Evolutionary conservation across 2,888 invertebrate species (phyloP).

Genomic region (Strigamia transsilvanica): DNA sequence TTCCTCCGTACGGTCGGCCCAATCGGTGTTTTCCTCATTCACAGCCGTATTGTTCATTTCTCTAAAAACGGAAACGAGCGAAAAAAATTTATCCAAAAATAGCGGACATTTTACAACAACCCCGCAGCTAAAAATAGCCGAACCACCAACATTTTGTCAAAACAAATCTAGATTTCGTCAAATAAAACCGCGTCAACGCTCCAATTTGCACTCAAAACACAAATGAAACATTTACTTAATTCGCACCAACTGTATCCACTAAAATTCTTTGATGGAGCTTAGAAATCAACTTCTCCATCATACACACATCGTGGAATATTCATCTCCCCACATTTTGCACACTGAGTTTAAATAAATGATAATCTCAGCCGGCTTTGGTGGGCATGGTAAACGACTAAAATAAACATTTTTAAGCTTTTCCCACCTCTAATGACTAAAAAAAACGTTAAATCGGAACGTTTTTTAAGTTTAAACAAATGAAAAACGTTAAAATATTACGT

Average conservation of each 20-base stretch:
- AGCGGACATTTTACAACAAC: neutral
- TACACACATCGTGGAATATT: slow-evolving; percentile 50
- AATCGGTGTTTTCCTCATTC: slow-evolving; percentile 58
- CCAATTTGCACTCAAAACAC: too few species aligned
- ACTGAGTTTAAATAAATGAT: neutral
- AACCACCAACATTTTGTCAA: neutral
- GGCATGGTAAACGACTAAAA: neutral
- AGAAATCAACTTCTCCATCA: neutral
- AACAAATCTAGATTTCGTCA: neutral
- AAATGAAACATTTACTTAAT: too few species aligned
- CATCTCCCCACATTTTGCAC: slow-evolving; percentile 56
- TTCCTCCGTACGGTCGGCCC: slow-evolving; percentile 55
- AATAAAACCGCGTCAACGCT: neutral
- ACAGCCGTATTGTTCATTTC: slow-evolving; percentile 55
- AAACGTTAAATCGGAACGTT: too few species aligned
- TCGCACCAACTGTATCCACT: too few species aligned
- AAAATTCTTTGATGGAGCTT: neutral
- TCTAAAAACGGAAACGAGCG: neutral
- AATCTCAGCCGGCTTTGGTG: slow-evolving; percentile 55
- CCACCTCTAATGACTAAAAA: too few species aligned
- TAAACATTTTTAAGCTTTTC: too few species aligned
- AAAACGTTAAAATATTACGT: too few species aligned
- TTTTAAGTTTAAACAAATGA: too few species aligned
- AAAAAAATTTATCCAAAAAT: neutral
- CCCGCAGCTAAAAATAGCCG: neutral